A percentile compares a stretch with the other conserved stretches of the same genome.
Conservation (phyloP, 1,140 invertebrate species). For the Calephelis virginiensis region DNA sequence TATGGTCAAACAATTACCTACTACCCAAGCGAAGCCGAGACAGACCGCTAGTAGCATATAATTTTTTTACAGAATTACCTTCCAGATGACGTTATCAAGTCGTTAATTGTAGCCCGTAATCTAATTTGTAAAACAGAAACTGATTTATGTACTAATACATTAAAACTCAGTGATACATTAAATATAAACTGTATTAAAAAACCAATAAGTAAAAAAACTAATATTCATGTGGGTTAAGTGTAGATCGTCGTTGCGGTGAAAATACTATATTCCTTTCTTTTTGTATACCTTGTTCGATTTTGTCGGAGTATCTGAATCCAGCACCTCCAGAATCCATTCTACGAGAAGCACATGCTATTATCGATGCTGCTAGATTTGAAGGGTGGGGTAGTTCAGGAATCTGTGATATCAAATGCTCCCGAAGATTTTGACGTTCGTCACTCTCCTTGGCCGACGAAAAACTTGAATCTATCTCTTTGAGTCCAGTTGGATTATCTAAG, state of each 20-base stretch:
- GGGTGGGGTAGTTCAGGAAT: slow-evolving; percentile 59
- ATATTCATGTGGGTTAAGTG: slow-evolving; percentile 35
- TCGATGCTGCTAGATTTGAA: slow-evolving; percentile 44
- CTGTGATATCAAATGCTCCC: slow-evolving; percentile 48
- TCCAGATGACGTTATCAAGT: too few relatives aligned
- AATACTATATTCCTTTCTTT: slow-evolving; percentile 33
- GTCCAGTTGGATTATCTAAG: slow-evolving; percentile 8
- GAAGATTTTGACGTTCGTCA: slow-evolving; percentile 31
- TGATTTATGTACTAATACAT: too few relatives aligned
- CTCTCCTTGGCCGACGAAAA: slow-evolving; percentile 21
- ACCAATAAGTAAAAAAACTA: too few relatives aligned
- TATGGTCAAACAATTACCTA: too few relatives aligned
- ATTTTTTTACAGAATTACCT: too few relatives aligned
- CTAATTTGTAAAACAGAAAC: too few relatives aligned
- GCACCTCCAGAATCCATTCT: slow-evolving; percentile 39
- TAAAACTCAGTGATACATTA: too few relatives aligned
- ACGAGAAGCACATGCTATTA: slow-evolving; percentile 48
- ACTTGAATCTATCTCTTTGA: not conserved
- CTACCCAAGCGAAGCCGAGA: too few relatives aligned
- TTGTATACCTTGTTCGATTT: slow-evolving; percentile 41
- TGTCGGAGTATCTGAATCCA: slow-evolving; percentile 44
- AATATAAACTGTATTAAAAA: too few relatives aligned
- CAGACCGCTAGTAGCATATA: too few relatives aligned
- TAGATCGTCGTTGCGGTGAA: slow-evolving; percentile 48
- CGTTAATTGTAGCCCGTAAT: too few relatives aligned